phyloP scores from a whole-genome alignment of 2,888 invertebrate genomes.

The Thymelicus lineola region DNA sequence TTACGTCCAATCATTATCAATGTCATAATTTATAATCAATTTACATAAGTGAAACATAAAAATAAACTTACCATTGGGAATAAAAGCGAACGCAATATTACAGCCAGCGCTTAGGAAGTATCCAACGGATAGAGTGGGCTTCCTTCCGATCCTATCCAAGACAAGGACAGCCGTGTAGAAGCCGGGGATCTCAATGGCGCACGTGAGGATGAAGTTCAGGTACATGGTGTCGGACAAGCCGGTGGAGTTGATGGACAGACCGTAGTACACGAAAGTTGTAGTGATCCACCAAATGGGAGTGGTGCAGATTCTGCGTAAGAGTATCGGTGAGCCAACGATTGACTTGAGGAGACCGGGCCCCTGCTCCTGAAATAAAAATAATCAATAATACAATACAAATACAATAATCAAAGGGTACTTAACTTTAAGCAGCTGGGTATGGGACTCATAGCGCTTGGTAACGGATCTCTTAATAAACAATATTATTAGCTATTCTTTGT shows the following conservation, averaged over 20 bases:
- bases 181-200: conserved; percentile 87
- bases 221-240: conserved; percentile 88
- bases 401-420: too few relatives aligned
- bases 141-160: conserved; percentile 74
- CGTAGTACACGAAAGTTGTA: conserved; percentile 89
- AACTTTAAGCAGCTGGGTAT: too few relatives aligned
- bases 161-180: conserved; percentile 84
- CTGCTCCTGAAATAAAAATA: conserved; percentile 7
- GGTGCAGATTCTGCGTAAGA: conserved; percentile 82
- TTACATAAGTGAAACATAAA: background rate
- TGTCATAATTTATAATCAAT: too few relatives aligned
- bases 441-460: too few relatives aligned
- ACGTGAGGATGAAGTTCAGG: conserved; percentile 86
- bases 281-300: conserved; percentile 90
- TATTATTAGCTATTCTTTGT: too few relatives aligned
- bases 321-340: conserved; percentile 75
- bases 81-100: conserved; percentile 45
- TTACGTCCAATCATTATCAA: too few relatives aligned
- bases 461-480: too few relatives aligned
- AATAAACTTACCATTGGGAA: conserved; percentile 47
- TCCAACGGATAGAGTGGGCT: conserved; percentile 52
- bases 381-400: background rate
- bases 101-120: conserved; percentile 44
- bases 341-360: conserved; percentile 54
- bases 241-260: conserved; percentile 89